Base-by-base conservation (phyloP, 2,797 vertebrate species). In the Ctenosaura bakeri region DNA sequence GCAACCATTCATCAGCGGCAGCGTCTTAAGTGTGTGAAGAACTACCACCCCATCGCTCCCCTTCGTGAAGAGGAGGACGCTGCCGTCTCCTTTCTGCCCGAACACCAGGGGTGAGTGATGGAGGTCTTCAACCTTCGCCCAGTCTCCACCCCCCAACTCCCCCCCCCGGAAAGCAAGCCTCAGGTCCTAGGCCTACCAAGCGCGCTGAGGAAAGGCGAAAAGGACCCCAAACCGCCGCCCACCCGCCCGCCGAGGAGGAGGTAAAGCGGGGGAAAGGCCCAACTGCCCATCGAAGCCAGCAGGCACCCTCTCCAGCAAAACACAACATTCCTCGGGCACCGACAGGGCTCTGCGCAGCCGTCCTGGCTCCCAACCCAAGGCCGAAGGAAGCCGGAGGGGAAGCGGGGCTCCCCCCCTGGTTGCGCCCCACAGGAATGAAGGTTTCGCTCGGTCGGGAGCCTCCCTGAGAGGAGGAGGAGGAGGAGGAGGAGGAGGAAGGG, bases 121-220 rank as follows among this genome's bases (percentile, higher is more conserved):
- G 13, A 54, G 54, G 18, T 52, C 87, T 24, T 35, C 73, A 56
- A 0, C 71, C 16, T 89, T 87, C 89, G 10, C 90, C 89, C n/a
- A 2, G 1, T 50, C 32, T 32, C 83, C 91, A 20, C 90, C 42
- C 42, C 42, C 42, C 42, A 46, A 46, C 42, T 46, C 89, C 35
- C 32, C 18, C 38, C 76, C n/a, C 92, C 79, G 71, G 13, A 73
- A 81, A 89, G 6, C 20, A 46, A 78, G 29, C 62, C 62, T 12
- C 69, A 18, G 7, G 13, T n/a, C 54, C 2, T 64, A 22, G 9
- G 7, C 46, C 42, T 64, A 18, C 38, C 85, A 66, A 87, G 38
- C n/a, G 14, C 80, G n/a, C 54, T 38, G 91, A 84, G 69, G 46
- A 52, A 83, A 24, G 50, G 35, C 50, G 90, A n/a, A 24, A 80